phyloP scores from a whole-genome alignment of 2,888 invertebrate species.

The Lepidocyrtinus sp. region DNA sequence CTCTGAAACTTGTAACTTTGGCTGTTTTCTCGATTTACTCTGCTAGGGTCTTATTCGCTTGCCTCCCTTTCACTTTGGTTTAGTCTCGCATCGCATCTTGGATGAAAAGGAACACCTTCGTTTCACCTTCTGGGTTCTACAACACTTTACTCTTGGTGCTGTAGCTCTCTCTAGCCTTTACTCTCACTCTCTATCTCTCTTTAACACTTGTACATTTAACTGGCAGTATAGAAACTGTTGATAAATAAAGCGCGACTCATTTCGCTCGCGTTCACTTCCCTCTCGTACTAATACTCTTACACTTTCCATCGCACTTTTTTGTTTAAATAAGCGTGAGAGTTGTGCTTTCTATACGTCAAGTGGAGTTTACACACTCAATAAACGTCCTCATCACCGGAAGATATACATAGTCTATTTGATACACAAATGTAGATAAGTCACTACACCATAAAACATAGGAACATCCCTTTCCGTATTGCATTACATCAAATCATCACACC shows the following conservation, averaged over 20 bases:
- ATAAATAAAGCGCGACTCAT: not conserved
- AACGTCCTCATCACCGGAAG: not conserved
- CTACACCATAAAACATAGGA: slow-evolving; percentile 1
- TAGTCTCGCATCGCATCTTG: slow-evolving; percentile 52
- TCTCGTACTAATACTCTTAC: not conserved
- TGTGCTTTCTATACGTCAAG: slow-evolving; percentile 21
- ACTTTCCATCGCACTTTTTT: slow-evolving; percentile 31
- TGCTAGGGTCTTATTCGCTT: slow-evolving; percentile 1
- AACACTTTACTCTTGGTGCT: slow-evolving; percentile 38
- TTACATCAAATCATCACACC: slow-evolving; percentile 15
- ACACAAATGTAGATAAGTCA: not conserved
- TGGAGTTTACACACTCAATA: slow-evolving; percentile 10
- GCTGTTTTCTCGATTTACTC: not conserved
- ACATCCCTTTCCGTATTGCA: slow-evolving; percentile 15
- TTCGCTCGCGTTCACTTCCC: slow-evolving; percentile 9
- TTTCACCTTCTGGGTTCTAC: slow-evolving; percentile 41
- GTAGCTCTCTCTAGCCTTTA: slow-evolving; percentile 21
- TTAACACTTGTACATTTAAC: not conserved
- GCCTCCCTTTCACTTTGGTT: slow-evolving; percentile 39
- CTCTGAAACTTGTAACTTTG: slow-evolving; percentile 1
- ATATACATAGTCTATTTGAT: not conserved
- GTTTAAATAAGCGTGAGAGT: slow-evolving; percentile 43
- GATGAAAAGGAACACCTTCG: slow-evolving; percentile 37
- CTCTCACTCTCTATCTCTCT: slow-evolving; percentile 28
- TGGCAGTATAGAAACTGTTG: not conserved